phyloP scores from a whole-genome alignment of 2,888 invertebrate genomes.

The Stegophylla sp. region DNA sequence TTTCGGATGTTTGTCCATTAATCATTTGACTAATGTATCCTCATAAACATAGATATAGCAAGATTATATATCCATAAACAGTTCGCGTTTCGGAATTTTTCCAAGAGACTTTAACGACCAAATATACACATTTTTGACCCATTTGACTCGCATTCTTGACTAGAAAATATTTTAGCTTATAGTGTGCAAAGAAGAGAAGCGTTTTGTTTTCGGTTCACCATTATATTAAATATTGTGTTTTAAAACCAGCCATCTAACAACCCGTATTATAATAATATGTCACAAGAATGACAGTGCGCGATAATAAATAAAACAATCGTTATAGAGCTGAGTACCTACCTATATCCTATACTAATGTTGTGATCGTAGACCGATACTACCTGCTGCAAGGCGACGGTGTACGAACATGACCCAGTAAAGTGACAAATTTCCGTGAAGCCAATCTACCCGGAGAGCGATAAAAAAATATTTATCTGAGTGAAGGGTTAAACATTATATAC shows the following conservation, averaged over 20 bases:
- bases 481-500: constrained; percentile 38
- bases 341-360: background rate
- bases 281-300: background rate
- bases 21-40: too few relatives aligned
- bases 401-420: constrained; percentile 7
- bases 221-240: background rate
- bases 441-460: background rate
- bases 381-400: background rate
- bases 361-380: background rate
- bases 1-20: too few relatives aligned
- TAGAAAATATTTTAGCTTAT: background rate
- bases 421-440: constrained; percentile 1
- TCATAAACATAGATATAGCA: too few relatives aligned
- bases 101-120: constrained; percentile 26
- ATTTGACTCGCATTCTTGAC: background rate
- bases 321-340: too few relatives aligned
- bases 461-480: constrained; percentile 41
- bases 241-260: background rate
- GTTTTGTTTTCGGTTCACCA: background rate
- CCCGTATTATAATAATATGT: background rate
- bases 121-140: background rate
- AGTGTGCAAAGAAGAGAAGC: background rate
- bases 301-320: constrained; percentile 1
- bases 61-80: too few relatives aligned
- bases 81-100: too few relatives aligned